Percentiles rank a stretch among this genome's conserved stretches.
These are phyloP conservation scores for Myanophis thanlyinensis DNA, from an alignment of 2,113 vertebrate genomes.

Conservation along the genomic window DNA sequence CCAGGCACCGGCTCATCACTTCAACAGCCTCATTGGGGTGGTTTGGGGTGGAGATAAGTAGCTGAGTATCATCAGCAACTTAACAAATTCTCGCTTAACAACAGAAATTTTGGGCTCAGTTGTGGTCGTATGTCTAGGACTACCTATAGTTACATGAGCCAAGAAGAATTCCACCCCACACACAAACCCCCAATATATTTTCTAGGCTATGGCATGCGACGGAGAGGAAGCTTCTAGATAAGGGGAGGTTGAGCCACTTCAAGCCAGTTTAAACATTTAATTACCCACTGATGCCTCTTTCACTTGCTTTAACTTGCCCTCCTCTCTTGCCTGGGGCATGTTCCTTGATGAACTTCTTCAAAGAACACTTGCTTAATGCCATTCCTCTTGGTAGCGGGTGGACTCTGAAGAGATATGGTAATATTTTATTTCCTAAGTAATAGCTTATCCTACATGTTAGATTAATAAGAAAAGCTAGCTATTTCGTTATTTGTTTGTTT, in stretches of 20 bases:
- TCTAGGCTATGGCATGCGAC: background rate
- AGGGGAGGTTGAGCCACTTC: background rate
- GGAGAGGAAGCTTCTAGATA: background rate
- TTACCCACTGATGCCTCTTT: background rate
- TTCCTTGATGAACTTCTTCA: background rate
- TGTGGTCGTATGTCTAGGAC: background rate
- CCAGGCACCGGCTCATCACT: no score
- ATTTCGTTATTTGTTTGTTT: no score
- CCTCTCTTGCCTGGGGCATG: background rate
- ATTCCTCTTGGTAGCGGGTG: background rate
- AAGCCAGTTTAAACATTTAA: no score
- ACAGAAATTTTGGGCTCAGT: background rate
- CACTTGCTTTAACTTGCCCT: background rate
- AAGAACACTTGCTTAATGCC: background rate
- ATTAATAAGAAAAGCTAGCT: background rate
- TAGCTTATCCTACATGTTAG: background rate
- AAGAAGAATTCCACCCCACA: background rate
- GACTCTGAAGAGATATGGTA: background rate
- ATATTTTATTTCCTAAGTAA: background rate
- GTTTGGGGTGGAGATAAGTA: no score
- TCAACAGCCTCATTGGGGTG: no score
- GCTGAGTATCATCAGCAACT: no score
- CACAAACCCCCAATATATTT: background rate
- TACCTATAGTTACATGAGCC: background rate
- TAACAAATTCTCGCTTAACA: background rate